A percentile compares a stretch with the other conserved stretches of the same genome.
phyloP scores from a whole-genome alignment of 2,113 vertebrate genomes.

The Mesocricetus auratus region DNA sequence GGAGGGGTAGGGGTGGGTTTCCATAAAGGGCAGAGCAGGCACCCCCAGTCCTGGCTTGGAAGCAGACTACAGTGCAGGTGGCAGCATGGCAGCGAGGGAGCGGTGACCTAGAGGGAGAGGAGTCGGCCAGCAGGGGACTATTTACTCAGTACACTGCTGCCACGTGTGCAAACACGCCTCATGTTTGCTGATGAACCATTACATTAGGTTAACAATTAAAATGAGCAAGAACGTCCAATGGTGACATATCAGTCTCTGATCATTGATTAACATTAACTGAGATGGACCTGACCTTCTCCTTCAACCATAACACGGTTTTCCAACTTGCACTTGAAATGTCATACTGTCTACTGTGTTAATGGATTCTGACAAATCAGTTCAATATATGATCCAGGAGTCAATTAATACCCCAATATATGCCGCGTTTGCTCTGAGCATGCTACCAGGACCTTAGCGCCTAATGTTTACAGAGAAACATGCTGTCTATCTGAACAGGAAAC shows the following conservation, averaged over 20 bases:
- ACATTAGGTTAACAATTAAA: slow-evolving; percentile 63
- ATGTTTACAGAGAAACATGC: background rate
- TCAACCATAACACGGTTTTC: slow-evolving; percentile 9
- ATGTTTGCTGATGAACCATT: background rate
- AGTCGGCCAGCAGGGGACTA: background rate
- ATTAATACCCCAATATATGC: slow-evolving; percentile 17
- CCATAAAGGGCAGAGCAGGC: background rate
- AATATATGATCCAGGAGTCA: slow-evolving; percentile 53
- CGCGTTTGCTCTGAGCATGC: background rate
- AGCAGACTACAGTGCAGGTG: fast-evolving
- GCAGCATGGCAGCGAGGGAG: fast-evolving
- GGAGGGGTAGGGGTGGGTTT: background rate
- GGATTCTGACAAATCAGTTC: slow-evolving; percentile 67
- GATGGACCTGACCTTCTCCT: slow-evolving; percentile 64
- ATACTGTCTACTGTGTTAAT: slow-evolving; percentile 64
- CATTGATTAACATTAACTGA: slow-evolving; percentile 49
- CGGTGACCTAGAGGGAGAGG: background rate
- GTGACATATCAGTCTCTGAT: slow-evolving; percentile 53
- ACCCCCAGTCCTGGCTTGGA: background rate
- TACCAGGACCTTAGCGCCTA: background rate
- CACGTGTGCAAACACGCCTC: background rate
- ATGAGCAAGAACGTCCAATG: background rate
- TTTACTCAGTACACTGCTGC: background rate
- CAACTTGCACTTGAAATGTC: slow-evolving; percentile 54
- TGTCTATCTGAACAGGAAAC: slow-evolving; percentile 30